phyloP scores from a whole-genome alignment of 2,888 invertebrate genomes.

The Drosophila infuscata region DNA sequence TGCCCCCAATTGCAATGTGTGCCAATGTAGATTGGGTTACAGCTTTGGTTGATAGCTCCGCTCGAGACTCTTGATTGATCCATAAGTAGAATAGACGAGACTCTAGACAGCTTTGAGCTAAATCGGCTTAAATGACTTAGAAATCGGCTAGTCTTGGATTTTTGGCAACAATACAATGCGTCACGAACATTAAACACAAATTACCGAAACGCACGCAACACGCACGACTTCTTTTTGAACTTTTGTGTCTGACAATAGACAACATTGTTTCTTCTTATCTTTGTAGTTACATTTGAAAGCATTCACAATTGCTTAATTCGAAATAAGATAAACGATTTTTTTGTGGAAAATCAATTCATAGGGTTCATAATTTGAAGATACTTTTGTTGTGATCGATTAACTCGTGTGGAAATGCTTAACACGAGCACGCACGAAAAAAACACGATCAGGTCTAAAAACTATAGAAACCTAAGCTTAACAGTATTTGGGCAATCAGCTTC shows the following conservation, averaged over 20 bases:
- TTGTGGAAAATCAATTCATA: neutral
- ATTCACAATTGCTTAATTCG: neutral
- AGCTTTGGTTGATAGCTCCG: constrained; percentile 15
- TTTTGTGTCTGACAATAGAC: neutral
- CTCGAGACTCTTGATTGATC: constrained; percentile 38
- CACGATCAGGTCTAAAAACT: neutral
- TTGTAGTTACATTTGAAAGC: neutral
- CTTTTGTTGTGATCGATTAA: neutral
- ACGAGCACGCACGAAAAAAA: constrained; percentile 5
- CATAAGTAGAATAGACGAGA: constrained; percentile 19
- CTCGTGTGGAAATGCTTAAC: constrained; percentile 1
- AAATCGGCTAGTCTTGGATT: neutral
- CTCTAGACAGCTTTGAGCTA: neutral
- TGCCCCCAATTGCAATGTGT: constrained; percentile 42
- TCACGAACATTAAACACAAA: constrained; percentile 13
- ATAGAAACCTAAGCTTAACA: constrained; percentile 23
- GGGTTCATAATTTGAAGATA: neutral
- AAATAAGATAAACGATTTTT: no score
- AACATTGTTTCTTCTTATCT: neutral
- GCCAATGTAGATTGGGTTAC: constrained; percentile 45
- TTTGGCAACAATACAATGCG: constrained; percentile 1
- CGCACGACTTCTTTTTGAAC: neutral
- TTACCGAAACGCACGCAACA: constrained; percentile 4
- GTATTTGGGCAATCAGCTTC: constrained; percentile 39
- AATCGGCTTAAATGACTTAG: constrained; percentile 7